Base-by-base conservation (phyloP, 23 tunicate genomes). In the Trididemnum miniatum region DNA sequence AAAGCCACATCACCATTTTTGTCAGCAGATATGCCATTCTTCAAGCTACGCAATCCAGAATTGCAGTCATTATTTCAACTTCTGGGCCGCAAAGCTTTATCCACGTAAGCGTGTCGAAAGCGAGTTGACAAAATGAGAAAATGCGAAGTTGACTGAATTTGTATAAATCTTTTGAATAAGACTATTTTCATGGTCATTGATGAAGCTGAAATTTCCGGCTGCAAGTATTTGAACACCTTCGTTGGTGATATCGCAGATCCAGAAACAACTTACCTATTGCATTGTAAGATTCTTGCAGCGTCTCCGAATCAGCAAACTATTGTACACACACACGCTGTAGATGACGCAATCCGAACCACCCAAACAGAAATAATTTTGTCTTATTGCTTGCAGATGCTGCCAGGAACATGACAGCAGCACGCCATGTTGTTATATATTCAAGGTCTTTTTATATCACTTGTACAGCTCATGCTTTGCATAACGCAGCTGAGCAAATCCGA, bases 391-490 rank as follows among this genome's bases (percentile, higher is more conserved):
- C 82, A 77, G 82, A 77, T 54, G 82, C 82, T 29, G 66, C 82
- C 51, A 77, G 66, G 67, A 51, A 52, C 82, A 77, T 77, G 82
- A 77, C 82, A 52, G 82, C 82, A 77, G 67, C 82, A 77, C 22
- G 82, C 30, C 82, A 67, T 77, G 82, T 77, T 77, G 36, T 77
- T 77, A 77, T 67, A 29, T 77, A 52, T 77, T 67, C 82, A 15
- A 77, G 82, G 67, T 67, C 54, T 39, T 77, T 77, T 54, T 67
- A 77, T 20, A 52, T 77, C 2, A 77, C 82, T 37, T 77, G 82
- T n/a, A 67, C 27, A 39, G 67, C 82, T 77, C 82, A 77, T 31
- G 82, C 30, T 52, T 57, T 77, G 67, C 82, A 77, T 77, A 77
- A 77, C 30, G 82, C 82, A 77, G 82, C 82, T 57, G 22, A 77